Evolutionary conservation across 2,888 invertebrate species (phyloP).

Genomic region (Dasypolia templi): DNA sequence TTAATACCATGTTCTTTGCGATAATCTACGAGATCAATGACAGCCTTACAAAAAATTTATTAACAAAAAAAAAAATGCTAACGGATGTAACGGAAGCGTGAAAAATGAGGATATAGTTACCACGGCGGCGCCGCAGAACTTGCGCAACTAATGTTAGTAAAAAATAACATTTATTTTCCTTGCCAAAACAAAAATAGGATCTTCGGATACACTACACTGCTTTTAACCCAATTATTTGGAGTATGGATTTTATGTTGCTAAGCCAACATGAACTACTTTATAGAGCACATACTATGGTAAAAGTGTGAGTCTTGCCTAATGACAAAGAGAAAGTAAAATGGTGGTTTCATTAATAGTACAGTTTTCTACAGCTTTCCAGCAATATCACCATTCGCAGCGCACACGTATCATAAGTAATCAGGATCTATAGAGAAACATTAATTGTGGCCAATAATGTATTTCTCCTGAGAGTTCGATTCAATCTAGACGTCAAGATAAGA

Average conservation of each 20-base stretch:
- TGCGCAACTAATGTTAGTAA: slow-evolving; percentile 2
- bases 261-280: slow-evolving; percentile 5
- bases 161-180: slow-evolving; percentile 8
- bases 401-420: slow-evolving; percentile 33
- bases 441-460: slow-evolving; percentile 18
- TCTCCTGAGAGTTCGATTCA: slow-evolving; percentile 10
- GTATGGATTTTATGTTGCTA: slow-evolving; percentile 9
- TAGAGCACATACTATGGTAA: slow-evolving; percentile 19
- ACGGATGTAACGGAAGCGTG: slow-evolving; percentile 1
- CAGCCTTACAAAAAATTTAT: neutral
- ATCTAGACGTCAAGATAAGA: slow-evolving; percentile 18
- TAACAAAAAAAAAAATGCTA: slow-evolving; percentile 9
- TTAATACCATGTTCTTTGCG: neutral
- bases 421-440: slow-evolving; percentile 19
- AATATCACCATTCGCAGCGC: slow-evolving; percentile 16
- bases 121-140: slow-evolving; percentile 17
- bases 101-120: slow-evolving; percentile 31
- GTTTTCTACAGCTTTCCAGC: slow-evolving; percentile 53
- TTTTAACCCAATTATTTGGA: slow-evolving; percentile 30
- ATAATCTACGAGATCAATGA: neutral
- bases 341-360: slow-evolving; percentile 38
- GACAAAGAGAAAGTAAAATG: slow-evolving; percentile 54
- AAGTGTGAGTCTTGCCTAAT: slow-evolving; percentile 36
- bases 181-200: slow-evolving; percentile 8
- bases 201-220: neutral